phyloP scores from a whole-genome alignment of 2,797 vertebrate species.

The Muscicapa striata region DNA sequence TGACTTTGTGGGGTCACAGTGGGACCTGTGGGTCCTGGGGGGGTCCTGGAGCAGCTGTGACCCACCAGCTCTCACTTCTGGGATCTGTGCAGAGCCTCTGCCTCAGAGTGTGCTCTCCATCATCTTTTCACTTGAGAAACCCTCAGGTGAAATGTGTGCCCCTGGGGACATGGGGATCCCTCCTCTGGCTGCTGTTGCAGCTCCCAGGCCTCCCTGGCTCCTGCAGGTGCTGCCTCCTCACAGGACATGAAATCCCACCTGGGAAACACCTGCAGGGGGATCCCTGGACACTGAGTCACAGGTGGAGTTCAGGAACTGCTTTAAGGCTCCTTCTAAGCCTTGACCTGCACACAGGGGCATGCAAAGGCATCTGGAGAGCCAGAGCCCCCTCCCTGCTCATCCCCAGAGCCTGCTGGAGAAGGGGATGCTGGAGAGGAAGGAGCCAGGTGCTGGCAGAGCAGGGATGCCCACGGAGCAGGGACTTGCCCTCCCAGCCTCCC shows the following conservation, averaged over 20 bases:
- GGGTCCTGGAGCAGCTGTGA: background rate
- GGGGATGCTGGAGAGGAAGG: background rate
- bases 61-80: rapidly evolving
- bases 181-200: background rate
- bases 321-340: background rate
- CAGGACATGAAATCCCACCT: rapidly evolving
- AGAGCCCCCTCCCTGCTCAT: background rate
- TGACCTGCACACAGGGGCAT: too few relatives aligned
- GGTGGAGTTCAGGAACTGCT: background rate
- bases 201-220: background rate
- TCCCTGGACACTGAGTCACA: rapidly evolving
- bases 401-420: background rate
- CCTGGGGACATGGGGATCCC: background rate
- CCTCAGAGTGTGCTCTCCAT: background rate
- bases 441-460: background rate
- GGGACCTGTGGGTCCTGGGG: background rate
- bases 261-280: background rate
- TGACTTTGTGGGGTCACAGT: background rate
- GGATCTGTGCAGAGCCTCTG: background rate
- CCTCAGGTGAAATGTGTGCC: too few relatives aligned
- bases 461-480: background rate
- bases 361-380: background rate
- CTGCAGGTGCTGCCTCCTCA: background rate
- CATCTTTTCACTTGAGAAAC: background rate
- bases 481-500: background rate